Conservation (phyloP, 1,140 invertebrate species). For the Zelostemma sp. region DNA sequence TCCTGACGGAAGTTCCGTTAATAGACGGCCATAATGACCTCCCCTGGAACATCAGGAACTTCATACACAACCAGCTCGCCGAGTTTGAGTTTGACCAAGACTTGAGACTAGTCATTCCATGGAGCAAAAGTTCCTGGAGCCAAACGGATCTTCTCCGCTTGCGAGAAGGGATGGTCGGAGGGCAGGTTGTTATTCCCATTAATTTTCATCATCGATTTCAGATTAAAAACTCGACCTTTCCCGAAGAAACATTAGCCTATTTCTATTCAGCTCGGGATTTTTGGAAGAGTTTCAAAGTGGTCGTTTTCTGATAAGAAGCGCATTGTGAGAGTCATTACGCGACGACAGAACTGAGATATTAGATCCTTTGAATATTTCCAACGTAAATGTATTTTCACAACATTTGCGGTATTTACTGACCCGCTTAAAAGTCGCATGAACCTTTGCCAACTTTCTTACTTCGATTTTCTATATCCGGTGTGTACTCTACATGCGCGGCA, state of each 20-base stretch:
- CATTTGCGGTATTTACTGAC: constrained; percentile 13
- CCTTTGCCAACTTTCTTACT: constrained; percentile 31
- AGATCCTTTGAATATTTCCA: neutral
- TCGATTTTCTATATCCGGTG: constrained; percentile 29
- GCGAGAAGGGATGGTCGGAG: constrained; percentile 81
- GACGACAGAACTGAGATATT: neutral
- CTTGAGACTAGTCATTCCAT: constrained; percentile 77
- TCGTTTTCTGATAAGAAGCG: too few relatives aligned
- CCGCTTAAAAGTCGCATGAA: constrained; percentile 13
- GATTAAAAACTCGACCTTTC: too few relatives aligned
- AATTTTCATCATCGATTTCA: too few relatives aligned
- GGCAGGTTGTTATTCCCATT: constrained; percentile 72
- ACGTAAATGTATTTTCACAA: constrained; percentile 6
- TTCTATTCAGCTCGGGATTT: too few relatives aligned
- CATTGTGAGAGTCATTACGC: neutral
- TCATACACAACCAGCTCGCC: constrained; percentile 81
- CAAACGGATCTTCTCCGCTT: constrained; percentile 83
- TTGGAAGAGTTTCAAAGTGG: too few relatives aligned
- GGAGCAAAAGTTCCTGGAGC: constrained; percentile 82
- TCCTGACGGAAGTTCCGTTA: constrained; percentile 72
- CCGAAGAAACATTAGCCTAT: too few relatives aligned
- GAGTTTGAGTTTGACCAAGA: constrained; percentile 81
- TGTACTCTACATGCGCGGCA: constrained; percentile 15
- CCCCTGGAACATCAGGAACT: constrained; percentile 86
- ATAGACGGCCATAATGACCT: constrained; percentile 86